Evolutionary conservation across 2,113 vertebrate genomes (phyloP).

Genomic region (Upupa epops): DNA sequence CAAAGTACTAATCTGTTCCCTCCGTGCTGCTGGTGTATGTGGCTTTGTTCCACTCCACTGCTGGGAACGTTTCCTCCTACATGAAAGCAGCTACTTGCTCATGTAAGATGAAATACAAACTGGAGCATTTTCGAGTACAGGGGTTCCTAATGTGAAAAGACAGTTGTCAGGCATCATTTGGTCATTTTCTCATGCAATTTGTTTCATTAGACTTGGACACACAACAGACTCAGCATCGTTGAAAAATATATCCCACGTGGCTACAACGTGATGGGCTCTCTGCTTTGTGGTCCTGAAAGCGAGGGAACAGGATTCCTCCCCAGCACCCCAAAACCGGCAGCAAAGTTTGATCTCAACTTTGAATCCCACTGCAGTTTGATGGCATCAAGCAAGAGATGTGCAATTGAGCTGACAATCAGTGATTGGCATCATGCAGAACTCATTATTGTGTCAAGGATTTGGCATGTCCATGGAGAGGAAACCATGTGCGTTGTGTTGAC

Average conservation of each 20-base stretch:
- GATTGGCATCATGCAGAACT: conserved; percentile 32
- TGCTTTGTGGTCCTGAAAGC: neutral
- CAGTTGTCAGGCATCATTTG: neutral
- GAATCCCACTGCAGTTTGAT: neutral
- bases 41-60: neutral
- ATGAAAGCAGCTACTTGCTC: neutral
- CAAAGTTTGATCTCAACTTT: neutral
- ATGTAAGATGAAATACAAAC: neutral
- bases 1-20: neutral
- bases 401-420: conserved; percentile 47
- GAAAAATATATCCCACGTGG: neutral
- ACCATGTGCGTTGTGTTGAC: conserved; percentile 39
- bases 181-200: neutral
- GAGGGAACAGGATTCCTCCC: neutral
- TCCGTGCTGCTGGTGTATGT: rapidly evolving
- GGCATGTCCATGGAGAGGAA: conserved; percentile 42
- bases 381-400: conserved; percentile 27
- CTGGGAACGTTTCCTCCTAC: neutral
- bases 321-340: neutral
- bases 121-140: rapidly evolving
- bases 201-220: neutral
- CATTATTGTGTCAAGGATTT: conserved; percentile 56
- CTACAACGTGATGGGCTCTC: rapidly evolving
- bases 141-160: neutral
- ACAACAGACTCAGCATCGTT: neutral